These are phyloP conservation scores for Calycopis cecrops DNA, from an alignment of 1,140 invertebrate genomes.

Conservation along the genomic window DNA sequence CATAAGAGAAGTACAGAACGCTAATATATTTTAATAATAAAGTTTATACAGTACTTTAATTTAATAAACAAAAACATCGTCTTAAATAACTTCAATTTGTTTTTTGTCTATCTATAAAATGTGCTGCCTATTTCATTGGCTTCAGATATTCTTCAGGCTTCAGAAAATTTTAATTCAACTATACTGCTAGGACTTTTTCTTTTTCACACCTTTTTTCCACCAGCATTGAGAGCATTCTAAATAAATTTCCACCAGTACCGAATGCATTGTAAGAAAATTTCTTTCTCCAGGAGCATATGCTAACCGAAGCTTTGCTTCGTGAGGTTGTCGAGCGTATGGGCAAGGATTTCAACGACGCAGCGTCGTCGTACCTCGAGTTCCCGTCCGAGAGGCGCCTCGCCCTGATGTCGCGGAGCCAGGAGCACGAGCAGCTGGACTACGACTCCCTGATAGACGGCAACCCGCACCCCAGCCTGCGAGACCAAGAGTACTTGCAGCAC, in stretches of 20 bases:
- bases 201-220: not conserved
- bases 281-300: conserved; percentile 53
- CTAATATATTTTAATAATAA: too few species aligned
- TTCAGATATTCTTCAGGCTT: too few species aligned
- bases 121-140: too few species aligned
- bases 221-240: not conserved
- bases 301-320: conserved; percentile 79
- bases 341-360: conserved; percentile 79
- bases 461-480: conserved; percentile 85
- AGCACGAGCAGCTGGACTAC: conserved; percentile 78
- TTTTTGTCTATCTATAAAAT: too few species aligned
- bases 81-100: too few species aligned
- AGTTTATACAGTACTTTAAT: too few species aligned
- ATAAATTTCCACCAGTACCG: too few species aligned
- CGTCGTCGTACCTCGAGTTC: conserved; percentile 79
- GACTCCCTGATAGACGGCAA: conserved; percentile 79
- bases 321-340: conserved; percentile 83
- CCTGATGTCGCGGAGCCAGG: conserved; percentile 72
- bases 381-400: conserved; percentile 75
- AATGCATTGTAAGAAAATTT: not conserved
- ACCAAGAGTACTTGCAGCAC: conserved; percentile 93
- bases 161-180: too few species aligned
- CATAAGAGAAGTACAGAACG: too few species aligned
- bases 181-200: conserved; percentile 2
- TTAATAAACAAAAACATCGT: too few species aligned